Percentiles rank a stretch among this genome's conserved stretches.
Conservation (phyloP, 53 echinoderm and acorn worm genomes). For the Actinopyga echinites region DNA sequence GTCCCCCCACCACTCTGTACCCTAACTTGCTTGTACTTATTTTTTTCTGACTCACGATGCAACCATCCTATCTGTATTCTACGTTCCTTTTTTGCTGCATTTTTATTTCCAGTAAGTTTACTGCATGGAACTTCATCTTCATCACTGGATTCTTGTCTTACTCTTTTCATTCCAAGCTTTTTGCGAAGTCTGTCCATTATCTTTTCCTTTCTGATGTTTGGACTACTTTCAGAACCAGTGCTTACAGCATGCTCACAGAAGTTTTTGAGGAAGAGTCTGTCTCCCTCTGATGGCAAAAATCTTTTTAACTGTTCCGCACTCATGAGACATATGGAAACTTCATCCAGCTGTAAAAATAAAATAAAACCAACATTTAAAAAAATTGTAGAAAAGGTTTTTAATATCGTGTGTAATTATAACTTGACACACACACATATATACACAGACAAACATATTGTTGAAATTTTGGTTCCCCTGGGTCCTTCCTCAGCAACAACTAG, state of each 20-base stretch:
- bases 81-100: not conserved
- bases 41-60: not conserved
- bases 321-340: not conserved
- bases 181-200: not conserved
- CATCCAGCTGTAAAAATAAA: not conserved
- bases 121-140: not conserved
- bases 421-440: too few species aligned
- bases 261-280: not conserved
- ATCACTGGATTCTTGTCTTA: not conserved
- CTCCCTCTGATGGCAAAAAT: not conserved
- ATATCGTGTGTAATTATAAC: too few species aligned
- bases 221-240: not conserved
- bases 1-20: not conserved
- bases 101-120: not conserved
- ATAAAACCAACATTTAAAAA: not conserved
- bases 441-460: too few species aligned
- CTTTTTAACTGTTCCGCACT: not conserved
- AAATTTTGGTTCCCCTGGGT: too few species aligned
- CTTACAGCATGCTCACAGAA: not conserved
- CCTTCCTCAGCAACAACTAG: too few species aligned
- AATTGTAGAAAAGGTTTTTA: not conserved
- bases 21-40: not conserved
- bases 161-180: not conserved
- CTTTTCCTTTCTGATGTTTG: not conserved
- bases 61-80: not conserved